Evolutionary conservation across 2,888 invertebrate genomes (phyloP), one percentile per base, ranked within the genome.

Genomic region (Prosopocoilus inquinatus): DNA sequence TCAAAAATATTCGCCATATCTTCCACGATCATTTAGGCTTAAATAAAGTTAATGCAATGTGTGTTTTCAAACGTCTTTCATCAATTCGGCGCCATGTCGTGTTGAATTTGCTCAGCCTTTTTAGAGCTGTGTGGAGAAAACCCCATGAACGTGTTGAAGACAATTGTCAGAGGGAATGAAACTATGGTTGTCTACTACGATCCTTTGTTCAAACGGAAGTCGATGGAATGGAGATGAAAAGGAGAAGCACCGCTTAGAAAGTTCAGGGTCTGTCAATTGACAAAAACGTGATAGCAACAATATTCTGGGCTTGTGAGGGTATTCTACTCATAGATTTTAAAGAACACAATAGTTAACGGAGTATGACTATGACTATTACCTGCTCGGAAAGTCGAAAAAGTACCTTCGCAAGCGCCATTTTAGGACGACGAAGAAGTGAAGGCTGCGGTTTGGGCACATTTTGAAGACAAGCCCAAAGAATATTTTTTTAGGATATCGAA

Each of bases 121-220:
- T 20, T 47, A 13, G 33, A 47, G 33, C 12, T 47, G 34, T 20
- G 47, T 32, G 33, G 47, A n/a, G 34, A 47, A 28, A 32, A 34
- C 32, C 47, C 9, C 11, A 34, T 12, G 34, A 12, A 47, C n/a
- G 11, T 47, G 11, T 33, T 47, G 32, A 1, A 47, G n/a, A 8
- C 33, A 28, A 34, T 44, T 32, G 50, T 50, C n/a, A 50, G n/a
- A 28, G 41, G 33, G 1, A 11, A 54, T 54, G 54, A 43, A 54
- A 54, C 54, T 49, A 48, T 16, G 47, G 48, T 47, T 48, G 12
- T 54, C 9, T 35, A 35, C 3, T 54, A 54, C 43, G 32, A 54
- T 35, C 43, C 43, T 33, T 20, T 16, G 33, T 32, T n/a, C 13
- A 50, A 54, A 32, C 41, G 20, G 35, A 34, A 49, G 43, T 39